Evolutionary conservation across 2,797 vertebrate species (phyloP).

Genomic region (Benthosema pterotum): DNA sequence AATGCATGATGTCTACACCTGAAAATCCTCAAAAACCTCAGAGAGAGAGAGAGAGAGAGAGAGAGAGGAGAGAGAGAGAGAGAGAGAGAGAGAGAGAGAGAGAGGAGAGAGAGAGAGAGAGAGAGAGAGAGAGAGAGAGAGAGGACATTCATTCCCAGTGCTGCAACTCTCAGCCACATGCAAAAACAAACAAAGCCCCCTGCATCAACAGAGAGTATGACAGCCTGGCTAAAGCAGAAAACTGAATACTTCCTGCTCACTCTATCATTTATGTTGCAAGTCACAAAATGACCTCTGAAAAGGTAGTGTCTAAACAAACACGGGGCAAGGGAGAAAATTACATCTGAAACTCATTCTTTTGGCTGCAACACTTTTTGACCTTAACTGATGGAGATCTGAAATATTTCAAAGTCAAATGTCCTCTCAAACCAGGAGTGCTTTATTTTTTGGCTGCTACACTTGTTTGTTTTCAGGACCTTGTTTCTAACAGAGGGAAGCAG

Average conservation of each 20-base stretch:
- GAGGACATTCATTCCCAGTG: neutral
- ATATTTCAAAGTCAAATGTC: too few species aligned
- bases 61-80: neutral
- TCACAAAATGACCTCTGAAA: too few species aligned
- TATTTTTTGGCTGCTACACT: conserved; percentile 13
- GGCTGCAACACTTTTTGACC: too few species aligned
- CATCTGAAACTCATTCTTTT: too few species aligned
- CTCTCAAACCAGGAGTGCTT: conserved; percentile 7
- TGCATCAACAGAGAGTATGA: neutral
- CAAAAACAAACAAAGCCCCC: conserved; percentile 1
- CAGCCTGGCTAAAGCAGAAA: neutral
- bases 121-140: too few species aligned
- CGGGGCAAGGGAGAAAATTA: too few species aligned
- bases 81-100: too few species aligned
- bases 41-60: too few species aligned
- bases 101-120: neutral
- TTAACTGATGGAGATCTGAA: too few species aligned
- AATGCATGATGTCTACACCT: neutral
- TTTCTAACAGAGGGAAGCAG: conserved; percentile 8
- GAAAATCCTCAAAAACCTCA: neutral
- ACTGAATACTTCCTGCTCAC: too few species aligned
- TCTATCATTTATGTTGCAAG: too few species aligned
- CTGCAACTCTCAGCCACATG: neutral
- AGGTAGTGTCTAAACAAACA: too few species aligned
- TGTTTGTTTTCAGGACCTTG: conserved; percentile 18